Percentiles rank a stretch among this genome's conserved stretches.
phyloP scores from a whole-genome alignment of 2,113 vertebrate species.

The Zootoca vivipara region DNA sequence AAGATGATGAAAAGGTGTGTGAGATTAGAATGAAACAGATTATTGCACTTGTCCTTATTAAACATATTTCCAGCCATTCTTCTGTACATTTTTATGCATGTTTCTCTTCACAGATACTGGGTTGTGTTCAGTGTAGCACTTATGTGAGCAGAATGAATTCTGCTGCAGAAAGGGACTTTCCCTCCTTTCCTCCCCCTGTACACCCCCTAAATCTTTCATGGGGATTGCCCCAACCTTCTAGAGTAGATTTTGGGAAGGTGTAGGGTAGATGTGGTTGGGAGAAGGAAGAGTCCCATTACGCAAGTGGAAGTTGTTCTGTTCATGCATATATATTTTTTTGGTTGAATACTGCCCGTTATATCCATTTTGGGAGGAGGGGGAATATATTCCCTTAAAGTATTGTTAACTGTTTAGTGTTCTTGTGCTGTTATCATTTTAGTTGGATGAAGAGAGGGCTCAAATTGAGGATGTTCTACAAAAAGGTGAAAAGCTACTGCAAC shows the following conservation, averaged over 20 bases:
- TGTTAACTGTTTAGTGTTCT: not conserved
- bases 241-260: no score
- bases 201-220: no score
- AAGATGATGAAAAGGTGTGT: slow-evolving; percentile 88
- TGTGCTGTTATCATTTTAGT: slow-evolving; percentile 70
- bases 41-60: not conserved
- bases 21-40: not conserved
- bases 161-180: no score
- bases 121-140: no score
- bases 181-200: no score
- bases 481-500: slow-evolving; percentile 86
- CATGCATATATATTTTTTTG: no score
- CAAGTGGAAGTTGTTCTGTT: no score
- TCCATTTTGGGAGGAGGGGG: not conserved
- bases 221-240: no score
- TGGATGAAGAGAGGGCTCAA: slow-evolving; percentile 87
- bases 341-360: not conserved
- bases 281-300: no score
- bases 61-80: not conserved
- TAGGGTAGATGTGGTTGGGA: no score
- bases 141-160: no score
- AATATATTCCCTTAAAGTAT: not conserved
- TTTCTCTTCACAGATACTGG: not conserved
- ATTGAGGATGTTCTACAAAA: slow-evolving; percentile 88
- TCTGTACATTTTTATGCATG: not conserved